Base-by-base conservation (phyloP, 2,888 invertebrate genomes). In the Uloborus plumipes region DNA sequence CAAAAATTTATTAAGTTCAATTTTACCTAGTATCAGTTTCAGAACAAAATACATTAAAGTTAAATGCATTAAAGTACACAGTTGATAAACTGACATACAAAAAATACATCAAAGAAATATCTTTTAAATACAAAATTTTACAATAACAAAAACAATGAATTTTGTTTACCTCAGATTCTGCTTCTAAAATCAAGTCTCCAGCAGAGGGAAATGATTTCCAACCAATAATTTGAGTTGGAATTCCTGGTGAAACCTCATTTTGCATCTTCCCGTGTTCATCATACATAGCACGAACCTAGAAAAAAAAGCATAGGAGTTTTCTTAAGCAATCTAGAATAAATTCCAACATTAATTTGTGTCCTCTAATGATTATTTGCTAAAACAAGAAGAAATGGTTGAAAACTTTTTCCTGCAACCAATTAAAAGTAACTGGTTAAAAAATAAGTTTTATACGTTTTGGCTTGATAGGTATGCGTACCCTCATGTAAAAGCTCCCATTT, bases 131-230 rank as follows among this genome's bases (percentile, higher is more conserved):
- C 39, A 39, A 39, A 31, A 39, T 39, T 39, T 39, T 39, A 11
- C 39, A 39, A 39, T 9, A 7, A 39, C 9, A 39, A 39, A 39
- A 39, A 2, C 9, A 11, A 6, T 39, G 39, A 11, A 7, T 39
- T 39, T 39, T 39, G 39, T 39, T 39, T 85, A 93, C 93, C 92
- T 95, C 95, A 1, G 91, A 92, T 84, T 92, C 92, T 3, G 97
- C 96, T 90, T 98, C 94, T 9, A 97, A 89, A 51, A 98, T 93
- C 71, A 92, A 90, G 86, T 98, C 97, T 0, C 99, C 99, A 15
- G 97, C 95, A 0, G 93, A 88, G 0, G 99, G 99, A 85, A 98
- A 86, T 15, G 94, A 94, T 85, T 93, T 92, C 99, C 99, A 99
- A 4, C 99, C 99, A 67, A 94, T 91, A 69, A 98, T 93, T 88